phyloP scores from a whole-genome alignment of 2,888 invertebrate species.

The Holacanthella duospinosa region DNA sequence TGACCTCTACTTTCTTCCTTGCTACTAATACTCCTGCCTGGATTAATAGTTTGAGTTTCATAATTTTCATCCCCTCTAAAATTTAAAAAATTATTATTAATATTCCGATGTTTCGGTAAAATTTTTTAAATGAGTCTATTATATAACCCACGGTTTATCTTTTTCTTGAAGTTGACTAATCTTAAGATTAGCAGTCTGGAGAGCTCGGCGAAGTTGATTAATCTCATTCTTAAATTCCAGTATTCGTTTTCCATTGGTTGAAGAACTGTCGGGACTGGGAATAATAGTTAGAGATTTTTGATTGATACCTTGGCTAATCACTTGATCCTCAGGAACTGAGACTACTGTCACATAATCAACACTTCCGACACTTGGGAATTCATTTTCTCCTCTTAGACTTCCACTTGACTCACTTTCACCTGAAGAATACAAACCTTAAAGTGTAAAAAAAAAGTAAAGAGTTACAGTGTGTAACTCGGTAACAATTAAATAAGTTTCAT shows the following conservation, averaged over 20 bases:
- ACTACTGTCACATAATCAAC: slow-evolving; percentile 37
- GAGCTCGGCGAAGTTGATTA: slow-evolving; percentile 21
- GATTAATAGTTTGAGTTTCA: too few relatives aligned
- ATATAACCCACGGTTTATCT: too few relatives aligned
- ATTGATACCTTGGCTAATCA: slow-evolving; percentile 35
- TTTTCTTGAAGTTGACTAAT: slow-evolving; percentile 24
- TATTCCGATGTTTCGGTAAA: too few relatives aligned
- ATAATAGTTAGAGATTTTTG: slow-evolving; percentile 19
- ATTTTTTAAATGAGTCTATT: too few relatives aligned
- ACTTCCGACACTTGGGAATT: background rate
- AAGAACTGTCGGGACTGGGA: background rate
- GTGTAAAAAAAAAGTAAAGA: too few relatives aligned
- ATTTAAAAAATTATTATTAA: too few relatives aligned
- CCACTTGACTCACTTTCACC: slow-evolving; percentile 17
- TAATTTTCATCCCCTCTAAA: too few relatives aligned
- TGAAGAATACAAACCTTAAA: slow-evolving; percentile 16
- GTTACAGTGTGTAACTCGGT: too few relatives aligned
- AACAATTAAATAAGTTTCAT: too few relatives aligned
- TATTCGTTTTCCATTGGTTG: slow-evolving; percentile 14
- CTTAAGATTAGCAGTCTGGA: slow-evolving; percentile 26
- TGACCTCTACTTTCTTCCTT: slow-evolving; percentile 39
- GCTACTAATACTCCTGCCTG: too few relatives aligned
- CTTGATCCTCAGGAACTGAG: slow-evolving; percentile 36
- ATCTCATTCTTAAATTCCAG: slow-evolving; percentile 27
- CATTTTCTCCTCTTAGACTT: slow-evolving; percentile 6